Evolutionary conservation across 2,797 vertebrate species (phyloP).

Genomic region (Gallinago solitaria): DNA sequence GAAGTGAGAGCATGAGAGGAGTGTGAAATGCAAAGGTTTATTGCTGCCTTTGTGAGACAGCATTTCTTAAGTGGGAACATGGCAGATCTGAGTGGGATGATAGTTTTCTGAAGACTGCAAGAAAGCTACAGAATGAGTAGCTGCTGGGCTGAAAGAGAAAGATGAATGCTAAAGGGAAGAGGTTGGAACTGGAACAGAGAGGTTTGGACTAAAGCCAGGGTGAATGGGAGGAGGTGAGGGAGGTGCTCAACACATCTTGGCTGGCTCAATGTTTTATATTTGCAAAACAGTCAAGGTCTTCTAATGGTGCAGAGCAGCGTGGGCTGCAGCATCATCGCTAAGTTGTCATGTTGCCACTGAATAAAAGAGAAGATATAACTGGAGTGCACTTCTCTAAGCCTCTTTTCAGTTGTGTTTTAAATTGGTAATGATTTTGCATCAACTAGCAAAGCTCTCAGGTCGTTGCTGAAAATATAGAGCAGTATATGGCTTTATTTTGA

Average conservation of each 20-base stretch:
- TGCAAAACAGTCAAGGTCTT: slow-evolving; percentile 39
- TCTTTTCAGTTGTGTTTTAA: slow-evolving; percentile 16
- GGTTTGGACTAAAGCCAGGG: slow-evolving; percentile 2
- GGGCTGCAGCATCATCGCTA: background rate
- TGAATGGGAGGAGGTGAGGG: slow-evolving; percentile 29
- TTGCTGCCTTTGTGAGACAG: background rate
- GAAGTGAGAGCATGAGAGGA: background rate
- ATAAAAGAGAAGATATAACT: background rate
- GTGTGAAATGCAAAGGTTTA: background rate
- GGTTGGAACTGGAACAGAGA: slow-evolving; percentile 12
- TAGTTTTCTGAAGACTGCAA: background rate
- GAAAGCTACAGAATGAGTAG: background rate
- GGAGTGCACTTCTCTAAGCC: background rate
- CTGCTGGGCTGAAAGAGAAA: slow-evolving; percentile 24
- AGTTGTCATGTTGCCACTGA: slow-evolving; percentile 15
- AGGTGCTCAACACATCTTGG: slow-evolving; percentile 9
- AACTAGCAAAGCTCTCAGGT: background rate
- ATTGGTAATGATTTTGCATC: background rate
- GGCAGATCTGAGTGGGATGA: slow-evolving; percentile 30
- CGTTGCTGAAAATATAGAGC: background rate
- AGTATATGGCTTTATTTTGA: background rate
- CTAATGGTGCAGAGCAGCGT: slow-evolving; percentile 11
- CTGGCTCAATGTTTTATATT: slow-evolving; percentile 6
- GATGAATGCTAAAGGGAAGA: background rate
- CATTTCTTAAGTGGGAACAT: background rate